Percentiles rank a stretch among this genome's conserved stretches.
Evolutionary conservation across 2,888 invertebrate species (phyloP).

Genomic region (Aleiodes alternator): DNA sequence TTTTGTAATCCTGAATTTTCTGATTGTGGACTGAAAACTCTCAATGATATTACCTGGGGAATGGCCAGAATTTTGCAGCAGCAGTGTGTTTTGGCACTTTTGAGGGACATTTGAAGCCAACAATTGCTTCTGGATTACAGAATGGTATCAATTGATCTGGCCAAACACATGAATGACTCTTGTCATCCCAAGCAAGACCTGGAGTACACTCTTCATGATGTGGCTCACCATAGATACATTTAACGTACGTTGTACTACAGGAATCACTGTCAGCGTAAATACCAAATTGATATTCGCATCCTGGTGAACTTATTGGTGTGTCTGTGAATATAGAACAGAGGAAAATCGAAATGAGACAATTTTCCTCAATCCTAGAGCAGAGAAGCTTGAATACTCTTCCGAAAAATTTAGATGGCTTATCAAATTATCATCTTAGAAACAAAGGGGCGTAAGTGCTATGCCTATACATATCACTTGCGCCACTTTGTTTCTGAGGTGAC

Average conservation of each 20-base stretch:
- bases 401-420: too few relatives aligned
- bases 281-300: constrained; percentile 93
- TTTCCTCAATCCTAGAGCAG: neutral
- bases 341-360: neutral
- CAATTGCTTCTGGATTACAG: constrained; percentile 94
- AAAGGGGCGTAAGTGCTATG: too few relatives aligned
- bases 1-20: too few relatives aligned
- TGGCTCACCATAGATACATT: constrained; percentile 90
- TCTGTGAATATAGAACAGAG: constrained; percentile 78
- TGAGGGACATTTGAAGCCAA: constrained; percentile 94
- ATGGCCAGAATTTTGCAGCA: constrained; percentile 94
- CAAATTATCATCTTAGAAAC: too few relatives aligned
- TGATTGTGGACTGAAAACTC: too few relatives aligned
- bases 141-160: constrained; percentile 91
- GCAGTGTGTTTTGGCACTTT: constrained; percentile 88
- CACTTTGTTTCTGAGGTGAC: too few relatives aligned
- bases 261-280: constrained; percentile 87
- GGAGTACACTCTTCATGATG: constrained; percentile 89
- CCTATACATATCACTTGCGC: too few relatives aligned
- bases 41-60: constrained; percentile 79
- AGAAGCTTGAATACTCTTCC: neutral
- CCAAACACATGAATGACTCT: constrained; percentile 94
- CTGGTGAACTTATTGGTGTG: constrained; percentile 86
- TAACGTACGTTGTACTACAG: constrained; percentile 91
- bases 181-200: constrained; percentile 91